These are phyloP conservation scores for Ceryle rudis DNA, from an alignment of 2,797 vertebrate genomes.

Conservation along the genomic window DNA sequence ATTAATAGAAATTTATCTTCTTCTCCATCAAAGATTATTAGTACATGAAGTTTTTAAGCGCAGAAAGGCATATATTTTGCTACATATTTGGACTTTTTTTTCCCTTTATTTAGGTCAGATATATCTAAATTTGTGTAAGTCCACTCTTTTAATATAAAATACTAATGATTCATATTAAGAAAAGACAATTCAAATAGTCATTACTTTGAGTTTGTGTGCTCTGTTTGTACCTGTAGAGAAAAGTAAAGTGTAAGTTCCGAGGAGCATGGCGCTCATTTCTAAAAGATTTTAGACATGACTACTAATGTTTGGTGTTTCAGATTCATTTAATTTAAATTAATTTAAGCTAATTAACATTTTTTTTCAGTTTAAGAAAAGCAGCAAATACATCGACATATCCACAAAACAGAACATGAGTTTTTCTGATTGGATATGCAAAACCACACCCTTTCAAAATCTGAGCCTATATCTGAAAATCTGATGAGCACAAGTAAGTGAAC, in stretches of 20 bases:
- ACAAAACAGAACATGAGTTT: background rate
- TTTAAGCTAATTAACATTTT: background rate
- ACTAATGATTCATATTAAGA: background rate
- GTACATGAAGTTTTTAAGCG: background rate
- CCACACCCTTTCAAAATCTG: background rate
- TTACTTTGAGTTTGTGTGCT: background rate
- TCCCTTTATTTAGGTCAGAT: background rate
- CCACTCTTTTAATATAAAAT: background rate
- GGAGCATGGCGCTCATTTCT: background rate
- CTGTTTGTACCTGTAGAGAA: background rate
- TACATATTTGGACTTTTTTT: background rate
- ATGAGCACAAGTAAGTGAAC: background rate
- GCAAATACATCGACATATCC: background rate
- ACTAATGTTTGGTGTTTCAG: background rate
- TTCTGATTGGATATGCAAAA: background rate
- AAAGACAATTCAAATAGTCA: background rate
- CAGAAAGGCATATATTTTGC: background rate
- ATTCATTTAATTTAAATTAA: background rate
- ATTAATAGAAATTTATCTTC: background rate
- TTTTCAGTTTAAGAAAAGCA: background rate
- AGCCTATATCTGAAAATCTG: background rate
- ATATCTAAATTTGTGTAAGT: background rate
- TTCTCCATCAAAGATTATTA: background rate
- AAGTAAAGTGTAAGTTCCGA: background rate
- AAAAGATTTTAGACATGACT: background rate